phyloP scores from a whole-genome alignment of 2,113 vertebrate genomes.

The Daboia siamensis region DNA sequence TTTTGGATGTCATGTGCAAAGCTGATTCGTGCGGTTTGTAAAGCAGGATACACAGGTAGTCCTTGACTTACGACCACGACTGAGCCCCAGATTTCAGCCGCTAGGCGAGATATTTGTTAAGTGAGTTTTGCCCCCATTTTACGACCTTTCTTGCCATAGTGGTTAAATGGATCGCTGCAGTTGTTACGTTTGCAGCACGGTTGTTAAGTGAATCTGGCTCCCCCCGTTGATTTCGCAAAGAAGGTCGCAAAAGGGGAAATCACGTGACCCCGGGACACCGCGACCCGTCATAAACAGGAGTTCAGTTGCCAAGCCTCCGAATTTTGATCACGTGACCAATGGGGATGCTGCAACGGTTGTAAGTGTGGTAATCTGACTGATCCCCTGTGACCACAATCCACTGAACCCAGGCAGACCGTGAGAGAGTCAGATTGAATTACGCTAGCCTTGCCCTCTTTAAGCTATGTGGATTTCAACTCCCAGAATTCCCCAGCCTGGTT shows the following conservation, averaged over 20 bases:
- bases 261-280: neutral
- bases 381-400: too few relatives aligned
- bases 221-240: neutral
- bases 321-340: neutral
- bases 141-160: neutral
- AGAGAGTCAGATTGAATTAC: too few relatives aligned
- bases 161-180: fast-evolving
- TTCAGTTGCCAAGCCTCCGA: neutral
- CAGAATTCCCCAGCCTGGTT: too few relatives aligned
- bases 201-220: neutral
- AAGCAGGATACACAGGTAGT: neutral
- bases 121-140: neutral
- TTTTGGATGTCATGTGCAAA: too few relatives aligned
- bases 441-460: too few relatives aligned
- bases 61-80: neutral
- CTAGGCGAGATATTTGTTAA: neutral
- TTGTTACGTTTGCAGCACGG: fast-evolving
- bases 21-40: too few relatives aligned
- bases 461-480: too few relatives aligned
- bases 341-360: too few relatives aligned
- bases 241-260: neutral
- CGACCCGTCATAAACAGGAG: neutral
- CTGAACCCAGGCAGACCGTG: too few relatives aligned
- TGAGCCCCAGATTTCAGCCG: neutral
- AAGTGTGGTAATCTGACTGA: neutral